Evolutionary conservation across 2,113 vertebrate genomes (phyloP), one percentile per base, ranked within the genome.

Genomic region (Setophaga coronata): DNA sequence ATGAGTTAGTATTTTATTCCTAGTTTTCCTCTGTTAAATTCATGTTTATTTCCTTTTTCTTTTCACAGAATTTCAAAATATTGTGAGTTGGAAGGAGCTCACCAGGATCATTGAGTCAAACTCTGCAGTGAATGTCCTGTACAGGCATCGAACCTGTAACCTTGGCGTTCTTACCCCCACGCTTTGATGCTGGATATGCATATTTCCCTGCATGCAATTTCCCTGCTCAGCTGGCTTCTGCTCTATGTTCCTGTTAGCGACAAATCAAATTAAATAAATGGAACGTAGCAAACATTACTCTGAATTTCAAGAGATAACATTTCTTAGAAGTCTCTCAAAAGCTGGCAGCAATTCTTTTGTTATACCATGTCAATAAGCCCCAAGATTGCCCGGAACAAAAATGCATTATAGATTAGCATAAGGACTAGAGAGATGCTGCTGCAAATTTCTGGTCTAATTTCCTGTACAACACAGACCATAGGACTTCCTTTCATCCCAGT

Each of bases 201-300:
- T 36, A 36, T 36, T 36, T 47, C 38, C 5, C 6, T 33, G 8
- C 20, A 57, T 54, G 12, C 42, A 54, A 51, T 83, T 89, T 12
- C 16, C 4, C 26, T 72, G 7, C 45, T 77, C 9, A 61, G 12
- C 25, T 74, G 82, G 21, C 47, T 88, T 77, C 72, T 72, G 26
- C 53, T 60, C 9, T n/a, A 0, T 86, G 40, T 60, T 85, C 18
- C n/a, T 87, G 50, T 33, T 51, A 65, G 26, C 26, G 81, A 36
- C 14, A 94, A 91, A 93, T 87, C 67, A 67, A 93, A 80, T 90
- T 66, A 72, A 85, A 42, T 65, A 76, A 31, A n/a, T 33, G 19
- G 58, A 82, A 72, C 25, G 5, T 71, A 82, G 40, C n/a, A 74
- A 23, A 58, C 2, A 25, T 38, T 83, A 38, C 40, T 6, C 20